These are phyloP conservation scores for Micrasema minimum DNA, from an alignment of 1,140 invertebrate genomes.

Conservation along the genomic window DNA sequence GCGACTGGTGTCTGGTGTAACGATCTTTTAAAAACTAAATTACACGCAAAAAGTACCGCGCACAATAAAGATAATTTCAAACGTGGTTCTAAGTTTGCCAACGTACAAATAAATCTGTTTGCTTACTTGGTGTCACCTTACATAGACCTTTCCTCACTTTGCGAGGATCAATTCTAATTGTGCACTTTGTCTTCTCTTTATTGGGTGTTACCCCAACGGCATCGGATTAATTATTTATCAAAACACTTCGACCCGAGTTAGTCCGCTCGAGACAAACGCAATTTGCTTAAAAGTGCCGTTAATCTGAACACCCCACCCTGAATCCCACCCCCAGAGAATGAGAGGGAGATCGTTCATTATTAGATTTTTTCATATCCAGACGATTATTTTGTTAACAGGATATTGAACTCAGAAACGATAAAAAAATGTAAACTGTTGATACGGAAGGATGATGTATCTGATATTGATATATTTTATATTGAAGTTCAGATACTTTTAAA, in stretches of 20 bases:
- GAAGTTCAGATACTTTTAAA: too few relatives aligned
- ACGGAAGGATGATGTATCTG: too few relatives aligned
- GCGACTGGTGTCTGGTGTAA: too few relatives aligned
- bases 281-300: conserved; percentile 46
- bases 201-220: conserved; percentile 16
- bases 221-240: conserved; percentile 52
- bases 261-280: conserved; percentile 41
- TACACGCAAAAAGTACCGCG: too few relatives aligned
- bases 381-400: conserved; percentile 15
- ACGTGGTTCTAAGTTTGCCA: too few relatives aligned
- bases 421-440: too few relatives aligned
- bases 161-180: conserved; percentile 16
- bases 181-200: conserved; percentile 15
- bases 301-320: neutral
- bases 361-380: conserved; percentile 39
- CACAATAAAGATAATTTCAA: too few relatives aligned
- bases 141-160: neutral
- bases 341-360: too few relatives aligned
- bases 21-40: too few relatives aligned
- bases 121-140: neutral
- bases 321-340: neutral
- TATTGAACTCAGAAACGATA: conserved; percentile 10
- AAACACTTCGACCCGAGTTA: conserved; percentile 41
- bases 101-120: too few relatives aligned
- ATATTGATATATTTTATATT: too few relatives aligned